phyloP scores from a whole-genome alignment of 2,888 invertebrate species.

The Caenorhabditis wallacei region DNA sequence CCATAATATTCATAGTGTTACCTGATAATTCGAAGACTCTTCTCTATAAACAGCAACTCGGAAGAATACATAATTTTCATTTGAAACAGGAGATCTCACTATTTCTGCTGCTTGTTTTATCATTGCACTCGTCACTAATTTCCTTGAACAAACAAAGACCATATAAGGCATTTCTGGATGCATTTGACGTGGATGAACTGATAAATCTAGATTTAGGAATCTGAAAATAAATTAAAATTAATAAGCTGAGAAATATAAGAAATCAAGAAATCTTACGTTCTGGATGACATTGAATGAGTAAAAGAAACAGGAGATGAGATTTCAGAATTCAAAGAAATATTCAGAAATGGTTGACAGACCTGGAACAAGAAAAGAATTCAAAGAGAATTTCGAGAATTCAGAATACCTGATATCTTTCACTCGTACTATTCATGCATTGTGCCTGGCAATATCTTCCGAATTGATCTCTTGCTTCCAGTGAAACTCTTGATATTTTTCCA shows the following conservation, averaged over 20 bases:
- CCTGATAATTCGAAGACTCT: conserved; percentile 49
- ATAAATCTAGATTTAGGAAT: conserved; percentile 78
- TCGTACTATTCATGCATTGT: conserved; percentile 79
- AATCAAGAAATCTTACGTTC: conserved; percentile 45
- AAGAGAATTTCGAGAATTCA: too few species aligned
- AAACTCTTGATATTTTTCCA: conserved; percentile 70
- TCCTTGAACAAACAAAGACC: conserved; percentile 80
- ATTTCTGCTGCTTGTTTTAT: conserved; percentile 68
- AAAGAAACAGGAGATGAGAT: conserved; percentile 67
- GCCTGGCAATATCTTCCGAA: conserved; percentile 82
- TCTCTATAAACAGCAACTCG: conserved; percentile 74
- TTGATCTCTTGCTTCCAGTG: conserved; percentile 78
- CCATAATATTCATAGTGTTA: neutral
- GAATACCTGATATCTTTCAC: conserved; percentile 78
- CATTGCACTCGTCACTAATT: conserved; percentile 73
- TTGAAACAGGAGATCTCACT: conserved; percentile 69
- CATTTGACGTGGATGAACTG: conserved; percentile 77
- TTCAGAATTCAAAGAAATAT: conserved; percentile 72
- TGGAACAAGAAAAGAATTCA: conserved; percentile 18
- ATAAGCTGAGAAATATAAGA: neutral
- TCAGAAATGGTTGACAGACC: conserved; percentile 78
- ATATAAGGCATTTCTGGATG: conserved; percentile 75
- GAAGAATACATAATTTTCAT: conserved; percentile 78
- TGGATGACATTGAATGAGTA: conserved; percentile 70
- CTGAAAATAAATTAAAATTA: conserved; percentile 31